Base-by-base conservation (phyloP, 2,113 vertebrate genomes). In the Poicephalus gulielmi region DNA sequence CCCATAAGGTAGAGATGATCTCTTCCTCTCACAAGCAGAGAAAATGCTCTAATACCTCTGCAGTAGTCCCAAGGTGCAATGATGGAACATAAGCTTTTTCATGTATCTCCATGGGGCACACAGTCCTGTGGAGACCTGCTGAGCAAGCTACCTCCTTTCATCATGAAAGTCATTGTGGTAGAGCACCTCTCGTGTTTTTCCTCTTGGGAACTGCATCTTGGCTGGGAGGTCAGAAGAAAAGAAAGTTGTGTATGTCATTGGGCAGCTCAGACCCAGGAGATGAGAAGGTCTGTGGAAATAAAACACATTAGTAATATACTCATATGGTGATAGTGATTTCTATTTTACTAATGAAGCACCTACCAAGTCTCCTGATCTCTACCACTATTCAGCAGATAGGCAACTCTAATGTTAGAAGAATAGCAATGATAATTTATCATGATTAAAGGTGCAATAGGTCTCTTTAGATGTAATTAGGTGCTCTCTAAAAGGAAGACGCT, bases 391-490 rank as follows among this genome's bases (percentile, higher is more conserved):
- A 71, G 76, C 83, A 90, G 76, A 70, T 8, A n/a, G 47, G 49
- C 35, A 88, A 2, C 49, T 83, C 37, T 2, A 46, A 55, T 43
- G 39, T 86, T 86, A 91, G 69, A 81, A 74, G 43, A 82, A 60
- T 5, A 86, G 43, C 27, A 81, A 47, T 15, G 64, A 46, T 28
- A 83, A 88, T 88, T 92, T 84, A 44, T 88, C 88, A 46, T 50
- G 43, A 71, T 83, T 88, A 77, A 88, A 93, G 68, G 64, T 60
- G 60, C 46, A 74, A 37, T 74, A 67, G 79, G 64, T 93, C 80
- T 87, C 90, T 91, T 50, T 92, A 94, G 73, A 64, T 55, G 46
- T 88, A 95, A 91, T 91, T 86, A 81, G 35, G 60, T 68, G 20
- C 14, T 71, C 46, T 68, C 43, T 71, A 24, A 89, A 71, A 90